These are phyloP conservation scores for Mohoua ochrocephala DNA, from an alignment of 2,113 vertebrate genomes.

Conservation along the genomic window DNA sequence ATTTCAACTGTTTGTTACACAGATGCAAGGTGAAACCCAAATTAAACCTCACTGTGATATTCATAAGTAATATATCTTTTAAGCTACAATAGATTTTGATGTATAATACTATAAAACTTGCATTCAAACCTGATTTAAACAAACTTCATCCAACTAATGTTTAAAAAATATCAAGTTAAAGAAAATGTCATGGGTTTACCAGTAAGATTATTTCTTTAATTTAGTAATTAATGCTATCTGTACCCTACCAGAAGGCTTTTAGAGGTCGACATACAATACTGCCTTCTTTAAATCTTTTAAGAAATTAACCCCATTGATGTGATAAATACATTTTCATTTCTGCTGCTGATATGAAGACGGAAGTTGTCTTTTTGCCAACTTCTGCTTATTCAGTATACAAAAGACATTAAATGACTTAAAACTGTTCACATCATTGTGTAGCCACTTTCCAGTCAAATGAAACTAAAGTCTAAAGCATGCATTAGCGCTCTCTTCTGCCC, in stretches of 20 bases:
- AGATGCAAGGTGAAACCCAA: neutral
- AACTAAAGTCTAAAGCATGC: neutral
- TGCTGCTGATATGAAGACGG: neutral
- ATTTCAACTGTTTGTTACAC: neutral
- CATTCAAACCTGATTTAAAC: neutral
- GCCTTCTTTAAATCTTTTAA: neutral
- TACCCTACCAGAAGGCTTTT: neutral
- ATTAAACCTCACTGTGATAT: neutral
- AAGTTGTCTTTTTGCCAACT: neutral
- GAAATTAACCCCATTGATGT: neutral
- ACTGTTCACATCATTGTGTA: neutral
- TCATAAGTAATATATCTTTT: neutral
- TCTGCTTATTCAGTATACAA: neutral
- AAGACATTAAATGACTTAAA: neutral
- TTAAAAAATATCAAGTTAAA: neutral
- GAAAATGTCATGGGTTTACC: neutral
- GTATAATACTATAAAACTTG: neutral
- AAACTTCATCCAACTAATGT: neutral
- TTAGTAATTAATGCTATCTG: neutral
- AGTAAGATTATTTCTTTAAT: neutral
- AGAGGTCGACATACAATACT: neutral
- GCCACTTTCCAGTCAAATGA: neutral
- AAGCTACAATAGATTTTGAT: neutral
- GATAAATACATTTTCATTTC: neutral
- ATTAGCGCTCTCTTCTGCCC: neutral